Evolutionary conservation across 2,797 vertebrate genomes (phyloP).

Genomic region (Loriculus beryllinus): DNA sequence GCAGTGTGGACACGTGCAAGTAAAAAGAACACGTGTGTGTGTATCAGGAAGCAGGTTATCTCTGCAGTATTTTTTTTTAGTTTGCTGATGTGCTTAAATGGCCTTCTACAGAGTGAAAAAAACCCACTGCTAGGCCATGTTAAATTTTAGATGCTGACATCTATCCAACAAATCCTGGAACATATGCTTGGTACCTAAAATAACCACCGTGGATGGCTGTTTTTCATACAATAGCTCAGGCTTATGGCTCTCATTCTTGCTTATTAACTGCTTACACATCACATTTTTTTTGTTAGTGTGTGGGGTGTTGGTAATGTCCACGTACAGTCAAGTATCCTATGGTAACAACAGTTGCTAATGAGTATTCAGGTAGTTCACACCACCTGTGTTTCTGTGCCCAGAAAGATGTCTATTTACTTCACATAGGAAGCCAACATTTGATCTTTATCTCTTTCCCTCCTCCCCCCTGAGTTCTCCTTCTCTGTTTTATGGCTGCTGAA

Average conservation of each 20-base stretch:
- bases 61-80: neutral
- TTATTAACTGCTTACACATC: neutral
- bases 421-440: neutral
- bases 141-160: conserved; percentile 69
- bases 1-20: neutral
- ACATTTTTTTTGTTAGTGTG: neutral
- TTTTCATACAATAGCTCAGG: conserved; percentile 62
- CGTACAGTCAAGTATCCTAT: neutral
- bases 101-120: neutral
- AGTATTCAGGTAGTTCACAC: neutral
- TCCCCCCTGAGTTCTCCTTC: neutral
- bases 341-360: neutral
- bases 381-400: neutral
- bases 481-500: neutral
- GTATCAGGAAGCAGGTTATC: neutral
- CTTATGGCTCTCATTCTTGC: neutral
- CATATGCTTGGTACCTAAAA: conserved; percentile 70
- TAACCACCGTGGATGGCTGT: conserved; percentile 53
- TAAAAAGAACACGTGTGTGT: neutral
- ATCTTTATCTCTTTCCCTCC: conserved; percentile 28
- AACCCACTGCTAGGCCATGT: conserved; percentile 1
- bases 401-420: neutral
- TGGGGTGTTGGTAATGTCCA: neutral
- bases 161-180: conserved; percentile 68
- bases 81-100: neutral